phyloP scores from a whole-genome alignment of 1,140 invertebrate genomes.

The silkworm (Bombyx mori) region DNA sequence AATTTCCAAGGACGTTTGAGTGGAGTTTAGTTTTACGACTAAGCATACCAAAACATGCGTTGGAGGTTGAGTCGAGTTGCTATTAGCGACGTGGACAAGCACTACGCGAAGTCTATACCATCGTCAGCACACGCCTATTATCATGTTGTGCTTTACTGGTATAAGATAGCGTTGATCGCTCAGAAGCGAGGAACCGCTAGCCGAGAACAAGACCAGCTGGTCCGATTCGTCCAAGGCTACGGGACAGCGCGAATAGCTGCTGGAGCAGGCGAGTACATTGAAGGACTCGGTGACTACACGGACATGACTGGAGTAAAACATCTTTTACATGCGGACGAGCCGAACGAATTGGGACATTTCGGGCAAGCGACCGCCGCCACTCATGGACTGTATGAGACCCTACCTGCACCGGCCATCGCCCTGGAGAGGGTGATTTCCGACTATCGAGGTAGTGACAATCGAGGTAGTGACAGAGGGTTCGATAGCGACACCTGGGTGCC shows the following conservation, averaged over 20 bases:
- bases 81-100: neutral
- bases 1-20: too few species aligned
- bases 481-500: too few species aligned
- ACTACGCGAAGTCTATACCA: neutral
- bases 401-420: slow-evolving; percentile 4
- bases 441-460: too few species aligned
- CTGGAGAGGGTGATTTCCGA: neutral
- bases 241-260: neutral
- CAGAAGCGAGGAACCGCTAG: neutral
- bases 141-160: slow-evolving; percentile 8
- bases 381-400: slow-evolving; percentile 7
- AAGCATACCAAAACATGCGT: too few species aligned
- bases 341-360: slow-evolving; percentile 7
- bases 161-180: slow-evolving; percentile 3
- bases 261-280: slow-evolving; percentile 11
- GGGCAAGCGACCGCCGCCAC: slow-evolving; percentile 1
- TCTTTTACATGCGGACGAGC: neutral
- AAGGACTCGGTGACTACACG: slow-evolving; percentile 8
- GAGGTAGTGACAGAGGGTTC: too few species aligned
- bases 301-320: slow-evolving; percentile 9
- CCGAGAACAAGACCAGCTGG: slow-evolving; percentile 1
- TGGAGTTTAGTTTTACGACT: too few species aligned
- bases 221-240: neutral
- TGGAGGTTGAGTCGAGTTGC: too few species aligned
- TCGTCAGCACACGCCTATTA: slow-evolving; percentile 5